Conservation (phyloP, 23 tunicate species). For the Pegea sp. region DNA sequence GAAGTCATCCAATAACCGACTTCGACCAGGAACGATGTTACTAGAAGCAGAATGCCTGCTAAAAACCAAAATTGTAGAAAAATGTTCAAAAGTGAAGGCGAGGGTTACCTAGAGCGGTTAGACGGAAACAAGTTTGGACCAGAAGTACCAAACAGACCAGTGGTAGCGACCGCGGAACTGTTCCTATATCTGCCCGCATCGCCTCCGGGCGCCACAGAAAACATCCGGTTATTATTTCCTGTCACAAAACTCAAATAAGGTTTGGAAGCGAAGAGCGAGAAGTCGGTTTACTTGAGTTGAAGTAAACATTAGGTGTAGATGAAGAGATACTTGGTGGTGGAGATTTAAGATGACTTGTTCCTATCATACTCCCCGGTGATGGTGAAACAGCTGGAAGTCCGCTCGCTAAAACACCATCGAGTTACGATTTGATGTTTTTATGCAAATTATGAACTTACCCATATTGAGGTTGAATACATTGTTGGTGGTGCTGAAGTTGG, state of each 20-base stretch:
- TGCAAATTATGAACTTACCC: too few species aligned
- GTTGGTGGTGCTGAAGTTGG: too few species aligned
- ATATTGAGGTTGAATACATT: too few species aligned
- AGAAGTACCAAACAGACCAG: constrained; percentile 50
- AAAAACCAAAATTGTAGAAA: too few species aligned
- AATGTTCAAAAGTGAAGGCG: neutral
- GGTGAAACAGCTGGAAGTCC: too few species aligned
- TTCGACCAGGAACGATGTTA: constrained; percentile 28
- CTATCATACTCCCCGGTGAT: too few species aligned
- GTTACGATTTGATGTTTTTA: too few species aligned
- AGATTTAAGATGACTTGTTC: too few species aligned
- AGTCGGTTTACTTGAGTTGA: too few species aligned
- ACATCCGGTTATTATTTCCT: constrained; percentile 53
- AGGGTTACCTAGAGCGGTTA: constrained; percentile 34
- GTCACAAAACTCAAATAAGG: neutral
- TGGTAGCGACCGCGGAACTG: constrained; percentile 26
- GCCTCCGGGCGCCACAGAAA: constrained; percentile 93
- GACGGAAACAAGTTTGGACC: constrained; percentile 79
- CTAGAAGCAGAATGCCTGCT: constrained; percentile 2
- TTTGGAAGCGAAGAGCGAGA: too few species aligned
- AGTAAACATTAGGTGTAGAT: neutral
- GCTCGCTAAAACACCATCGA: too few species aligned
- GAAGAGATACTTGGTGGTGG: too few species aligned
- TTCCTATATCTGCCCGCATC: constrained; percentile 74
- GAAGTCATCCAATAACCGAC: constrained; percentile 90